Base-by-base conservation (phyloP, 2,113 vertebrate species). In the Glaucomys volans region DNA sequence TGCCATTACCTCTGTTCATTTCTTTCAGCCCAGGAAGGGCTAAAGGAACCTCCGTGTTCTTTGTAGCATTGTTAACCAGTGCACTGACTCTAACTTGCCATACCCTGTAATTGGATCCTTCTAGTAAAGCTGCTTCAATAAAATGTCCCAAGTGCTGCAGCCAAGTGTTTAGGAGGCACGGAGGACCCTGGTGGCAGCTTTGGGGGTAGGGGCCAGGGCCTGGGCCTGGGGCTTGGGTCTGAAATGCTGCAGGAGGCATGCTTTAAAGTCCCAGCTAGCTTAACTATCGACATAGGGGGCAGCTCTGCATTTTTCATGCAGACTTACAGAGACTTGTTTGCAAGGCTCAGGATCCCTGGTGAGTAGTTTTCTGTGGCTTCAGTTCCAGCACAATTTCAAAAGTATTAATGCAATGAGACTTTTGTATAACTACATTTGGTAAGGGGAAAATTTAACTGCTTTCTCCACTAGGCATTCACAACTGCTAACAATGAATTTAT, bases 61-160 rank as follows among this genome's bases (percentile, higher is more conserved):
- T 98, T 97, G 95, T 90, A 98, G 98, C 97, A 96, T 98, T 98
- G 98, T 98, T 98, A 98, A 98, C 96, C 97, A 47, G 97, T 97
- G 97, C 96, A 97, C 85, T 89, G 97, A 94, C 95, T 96, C 98
- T 98, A 97, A 98, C 98, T 98, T 93, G 97, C 97, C 93, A 85
- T 97, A 96, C 97, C 94, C 89, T 97, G 98, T 98, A 99, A 98
- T 97, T 94, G 95, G 98, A 98, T 98, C 97, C 96, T 97, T 97
- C 95, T 95, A 98, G 96, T 98, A 97, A 98, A 98, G 94, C 97
- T 97, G 97, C 95, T 89, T 97, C 97, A 83, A 97, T 94, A 96
- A 98, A 95, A 96, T 94, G 97, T 94, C 93, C 91, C 95, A 96
- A 98, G 87, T 93, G 97, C 95, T 57, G 47, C 94, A 93, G 97